Evolutionary conservation across 1,140 invertebrate genomes (phyloP), one percentile per base, ranked within the genome.

Genomic region (Brevipalpus yothersi): DNA sequence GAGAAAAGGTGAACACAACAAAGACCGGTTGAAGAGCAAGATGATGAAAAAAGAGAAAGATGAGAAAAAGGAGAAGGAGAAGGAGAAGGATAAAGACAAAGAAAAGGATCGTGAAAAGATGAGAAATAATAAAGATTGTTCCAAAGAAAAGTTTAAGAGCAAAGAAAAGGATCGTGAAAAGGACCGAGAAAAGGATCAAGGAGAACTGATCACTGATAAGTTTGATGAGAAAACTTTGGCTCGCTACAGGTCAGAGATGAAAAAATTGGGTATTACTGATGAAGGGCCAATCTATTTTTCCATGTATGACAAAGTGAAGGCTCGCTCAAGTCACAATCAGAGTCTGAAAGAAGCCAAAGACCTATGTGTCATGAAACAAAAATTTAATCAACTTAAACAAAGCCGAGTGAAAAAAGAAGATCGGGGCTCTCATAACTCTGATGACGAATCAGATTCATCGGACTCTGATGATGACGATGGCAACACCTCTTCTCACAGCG

Each of bases 231-330:
- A 66, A 59, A 70, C 73, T 64, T 72, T 74, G 64, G 72, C 69
- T 62, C 19, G 54, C 40, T 31, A 53, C 51, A n/a, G 47, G 53
- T 45, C 39, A 19, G 43, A 59, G 59, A 45, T 56, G 56, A 13
- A 45, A 63, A 23, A 65, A 67, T 11, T 65, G 61, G 23, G 60
- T 40, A 56, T 57, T 39, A 23, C 13, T 71, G 83, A 87, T 66
- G 86, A 90, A 66, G 86, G 83, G 62, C 85, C 85, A 4, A 82
- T 82, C 13, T 93, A 91, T 68, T 87, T 91, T 61, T 94, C 90
- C 41, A 96, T 96, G 91, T 96, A 96, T 70, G 92, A 95, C 69
- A 94, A 94, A 72, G 89, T 96, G 0, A 96, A 96, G 72, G 85
- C 89, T 4, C 78, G 90, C 49, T 92, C 88, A 31, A 90, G 71